These are phyloP conservation scores for Loris lydekkerianus DNA, from an alignment of 2,797 vertebrate species.

Conservation along the genomic window DNA sequence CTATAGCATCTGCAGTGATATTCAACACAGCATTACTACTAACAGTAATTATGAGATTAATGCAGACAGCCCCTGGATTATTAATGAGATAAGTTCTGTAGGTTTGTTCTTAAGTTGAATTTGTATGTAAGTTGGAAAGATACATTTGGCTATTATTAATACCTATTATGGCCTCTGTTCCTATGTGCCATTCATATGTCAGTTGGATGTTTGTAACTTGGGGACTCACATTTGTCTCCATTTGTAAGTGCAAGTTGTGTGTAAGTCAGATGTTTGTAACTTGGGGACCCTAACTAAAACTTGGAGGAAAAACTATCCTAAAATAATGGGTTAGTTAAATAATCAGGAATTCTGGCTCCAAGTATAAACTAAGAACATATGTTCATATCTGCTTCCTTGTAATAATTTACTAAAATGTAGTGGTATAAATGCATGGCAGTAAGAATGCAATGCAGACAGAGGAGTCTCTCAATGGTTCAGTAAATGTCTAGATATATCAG, in stretches of 20 bases:
- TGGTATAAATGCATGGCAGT: not conserved
- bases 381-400: not conserved
- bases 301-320: not conserved
- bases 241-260: too few relatives aligned
- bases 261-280: too few relatives aligned
- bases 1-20: not conserved
- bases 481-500: not conserved
- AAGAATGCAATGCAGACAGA: not conserved
- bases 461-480: not conserved
- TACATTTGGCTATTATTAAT: too few relatives aligned
- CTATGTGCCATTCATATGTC: too few relatives aligned
- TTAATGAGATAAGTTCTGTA: too few relatives aligned
- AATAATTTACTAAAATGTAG: constrained; percentile 15
- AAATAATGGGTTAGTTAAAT: constrained; percentile 17
- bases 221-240: too few relatives aligned
- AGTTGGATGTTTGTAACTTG: too few relatives aligned
- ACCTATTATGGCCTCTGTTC: too few relatives aligned
- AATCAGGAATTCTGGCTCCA: not conserved
- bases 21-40: not conserved
- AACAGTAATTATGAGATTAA: too few relatives aligned
- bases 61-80: too few relatives aligned
- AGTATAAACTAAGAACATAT: not conserved
- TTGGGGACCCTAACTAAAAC: not conserved
- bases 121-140: too few relatives aligned
- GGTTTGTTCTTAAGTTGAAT: too few relatives aligned